Conservation (phyloP, 2,797 vertebrate species). For the Distichodus sexfasciatus region DNA sequence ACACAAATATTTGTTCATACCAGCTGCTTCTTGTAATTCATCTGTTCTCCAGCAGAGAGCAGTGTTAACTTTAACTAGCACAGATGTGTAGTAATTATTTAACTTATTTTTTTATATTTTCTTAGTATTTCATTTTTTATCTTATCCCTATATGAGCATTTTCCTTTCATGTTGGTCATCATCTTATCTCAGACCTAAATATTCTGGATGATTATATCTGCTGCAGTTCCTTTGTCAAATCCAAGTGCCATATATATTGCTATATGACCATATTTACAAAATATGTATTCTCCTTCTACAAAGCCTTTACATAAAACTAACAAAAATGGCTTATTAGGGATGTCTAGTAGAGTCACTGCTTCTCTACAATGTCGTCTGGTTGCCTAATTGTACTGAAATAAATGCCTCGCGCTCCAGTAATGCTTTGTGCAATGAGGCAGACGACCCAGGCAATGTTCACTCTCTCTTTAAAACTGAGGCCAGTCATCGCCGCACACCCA, state of each 20-base stretch:
- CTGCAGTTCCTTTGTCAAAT: too few relatives aligned
- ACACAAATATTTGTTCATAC: neutral
- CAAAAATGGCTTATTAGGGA: too few relatives aligned
- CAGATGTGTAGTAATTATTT: too few relatives aligned
- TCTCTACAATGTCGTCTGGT: neutral
- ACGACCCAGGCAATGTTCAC: neutral
- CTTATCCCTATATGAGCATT: neutral
- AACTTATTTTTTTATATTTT: neutral
- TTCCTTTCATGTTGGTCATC: neutral
- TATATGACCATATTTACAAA: too few relatives aligned
- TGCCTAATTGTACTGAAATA: slow-evolving; percentile 1
- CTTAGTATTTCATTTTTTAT: neutral
- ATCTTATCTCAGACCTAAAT: neutral
- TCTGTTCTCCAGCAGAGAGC: slow-evolving; percentile 40
- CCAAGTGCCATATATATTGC: too few relatives aligned
- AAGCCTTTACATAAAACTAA: too few relatives aligned
- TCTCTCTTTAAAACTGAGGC: neutral
- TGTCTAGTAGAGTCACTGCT: neutral
- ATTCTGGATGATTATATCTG: too few relatives aligned
- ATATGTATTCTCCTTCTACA: too few relatives aligned
- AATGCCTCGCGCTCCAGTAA: neutral
- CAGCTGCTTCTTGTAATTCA: neutral
- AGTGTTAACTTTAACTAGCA: slow-evolving; percentile 18
- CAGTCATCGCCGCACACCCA: neutral
- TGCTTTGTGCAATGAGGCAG: neutral